These are phyloP conservation scores for silkworm (Bombyx mori) DNA, from an alignment of 1,140 invertebrate species.

Conservation along the genomic window DNA sequence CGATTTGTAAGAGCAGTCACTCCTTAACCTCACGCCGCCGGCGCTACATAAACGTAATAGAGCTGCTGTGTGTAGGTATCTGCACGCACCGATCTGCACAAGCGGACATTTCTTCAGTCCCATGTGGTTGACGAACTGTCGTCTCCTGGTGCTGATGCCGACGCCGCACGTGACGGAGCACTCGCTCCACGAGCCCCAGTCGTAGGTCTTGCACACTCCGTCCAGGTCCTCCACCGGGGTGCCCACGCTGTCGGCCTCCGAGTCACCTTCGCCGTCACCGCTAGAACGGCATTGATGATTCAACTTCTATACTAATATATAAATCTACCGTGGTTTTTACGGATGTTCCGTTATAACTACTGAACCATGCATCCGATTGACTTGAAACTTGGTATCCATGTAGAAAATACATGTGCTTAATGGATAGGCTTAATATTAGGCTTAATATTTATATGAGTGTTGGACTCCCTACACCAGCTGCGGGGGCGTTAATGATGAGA, in stretches of 20 bases:
- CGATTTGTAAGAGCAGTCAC: no score
- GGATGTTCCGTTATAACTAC: no score
- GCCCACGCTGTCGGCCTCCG: conserved; percentile 15
- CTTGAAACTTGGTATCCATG: no score
- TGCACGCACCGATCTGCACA: conserved; percentile 54
- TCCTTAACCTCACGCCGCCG: no score
- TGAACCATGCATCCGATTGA: no score
- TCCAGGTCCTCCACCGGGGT: conserved; percentile 37
- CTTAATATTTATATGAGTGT: no score
- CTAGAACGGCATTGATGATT: conserved; percentile 11
- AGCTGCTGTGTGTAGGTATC: neutral
- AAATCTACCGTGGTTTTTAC: no score
- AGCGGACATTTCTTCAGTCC: conserved; percentile 85
- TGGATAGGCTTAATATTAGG: no score
- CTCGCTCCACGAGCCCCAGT: conserved; percentile 86
- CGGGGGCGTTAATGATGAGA: no score
- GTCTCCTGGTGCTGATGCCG: conserved; percentile 80
- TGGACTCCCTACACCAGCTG: no score
- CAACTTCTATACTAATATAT: no score
- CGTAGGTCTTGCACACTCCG: conserved; percentile 78
- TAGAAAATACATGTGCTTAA: no score
- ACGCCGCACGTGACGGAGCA: conserved; percentile 88
- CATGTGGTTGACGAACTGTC: conserved; percentile 80
- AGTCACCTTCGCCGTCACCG: conserved; percentile 17
- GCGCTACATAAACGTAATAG: neutral